phyloP scores from a whole-genome alignment of 2,888 invertebrate species.

The Acanthosepion esculentum region DNA sequence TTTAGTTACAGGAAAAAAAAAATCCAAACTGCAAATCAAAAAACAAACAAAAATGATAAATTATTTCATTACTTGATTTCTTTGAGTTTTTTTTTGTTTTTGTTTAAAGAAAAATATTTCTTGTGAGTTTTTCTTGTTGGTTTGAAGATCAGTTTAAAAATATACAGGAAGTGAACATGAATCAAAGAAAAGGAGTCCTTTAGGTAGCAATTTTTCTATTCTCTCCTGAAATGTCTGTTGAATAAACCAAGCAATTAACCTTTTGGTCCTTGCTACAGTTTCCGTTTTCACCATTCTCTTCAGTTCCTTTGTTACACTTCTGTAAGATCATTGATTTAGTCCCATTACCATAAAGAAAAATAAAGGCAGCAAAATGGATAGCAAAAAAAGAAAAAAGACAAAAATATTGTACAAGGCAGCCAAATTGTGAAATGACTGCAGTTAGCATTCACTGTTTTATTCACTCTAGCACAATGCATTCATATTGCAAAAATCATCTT shows the following conservation, averaged over 20 bases:
- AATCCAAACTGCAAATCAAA: neutral
- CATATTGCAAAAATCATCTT: constrained; percentile 33
- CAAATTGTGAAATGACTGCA: neutral
- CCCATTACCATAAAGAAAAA: neutral
- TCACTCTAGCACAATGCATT: neutral
- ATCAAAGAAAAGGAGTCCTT: constrained; percentile 33
- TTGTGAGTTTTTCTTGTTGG: neutral
- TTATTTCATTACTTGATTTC: neutral
- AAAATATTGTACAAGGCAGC: neutral
- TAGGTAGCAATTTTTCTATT: constrained; percentile 33
- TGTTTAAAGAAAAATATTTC: neutral
- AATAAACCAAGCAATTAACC: constrained; percentile 33
- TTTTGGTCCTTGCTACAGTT: constrained; percentile 17
- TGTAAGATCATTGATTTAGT: constrained; percentile 16
- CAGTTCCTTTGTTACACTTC: constrained; percentile 33
- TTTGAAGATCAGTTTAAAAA: neutral
- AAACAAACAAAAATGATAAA: neutral
- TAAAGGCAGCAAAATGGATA: neutral
- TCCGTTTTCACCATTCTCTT: constrained; percentile 33
- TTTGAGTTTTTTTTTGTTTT: neutral
- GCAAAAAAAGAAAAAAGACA: neutral
- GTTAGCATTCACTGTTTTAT: constrained; percentile 12
- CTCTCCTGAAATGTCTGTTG: constrained; percentile 20
- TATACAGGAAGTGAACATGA: neutral
- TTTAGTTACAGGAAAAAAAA: neutral